Percentiles rank a stretch among this genome's conserved stretches.
phyloP scores from a whole-genome alignment of 2,113 vertebrate genomes.

The Amphilophus citrinellus region DNA sequence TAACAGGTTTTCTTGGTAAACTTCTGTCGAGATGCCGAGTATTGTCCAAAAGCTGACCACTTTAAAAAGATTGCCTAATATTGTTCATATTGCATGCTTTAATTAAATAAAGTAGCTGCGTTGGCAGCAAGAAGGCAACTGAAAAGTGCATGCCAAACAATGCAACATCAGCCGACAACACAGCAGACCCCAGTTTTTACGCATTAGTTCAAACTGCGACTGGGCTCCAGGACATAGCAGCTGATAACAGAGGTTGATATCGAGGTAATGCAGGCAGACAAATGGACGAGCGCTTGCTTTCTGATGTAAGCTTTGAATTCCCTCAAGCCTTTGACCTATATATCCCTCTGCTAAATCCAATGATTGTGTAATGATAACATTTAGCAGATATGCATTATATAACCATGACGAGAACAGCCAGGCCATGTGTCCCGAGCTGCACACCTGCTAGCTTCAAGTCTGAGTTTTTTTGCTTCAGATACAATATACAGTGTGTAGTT shows the following conservation, averaged over 20 bases:
- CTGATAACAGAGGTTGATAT: constrained; percentile 39
- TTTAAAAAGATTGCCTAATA: constrained; percentile 16
- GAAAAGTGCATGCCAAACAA: neutral
- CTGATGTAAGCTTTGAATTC: constrained; percentile 36
- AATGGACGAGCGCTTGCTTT: constrained; percentile 4
- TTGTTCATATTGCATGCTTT: neutral
- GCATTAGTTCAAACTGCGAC: constrained; percentile 17
- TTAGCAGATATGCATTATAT: constrained; percentile 59
- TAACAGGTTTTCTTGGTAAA: neutral
- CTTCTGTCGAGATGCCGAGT: neutral
- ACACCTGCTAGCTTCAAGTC: constrained; percentile 4
- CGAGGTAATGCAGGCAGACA: constrained; percentile 13
- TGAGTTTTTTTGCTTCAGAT: neutral
- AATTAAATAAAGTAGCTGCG: constrained; percentile 21
- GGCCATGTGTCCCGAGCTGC: neutral
- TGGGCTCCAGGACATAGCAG: neutral
- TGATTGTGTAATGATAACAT: constrained; percentile 69
- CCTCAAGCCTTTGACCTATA: constrained; percentile 49
- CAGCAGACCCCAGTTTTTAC: constrained; percentile 25
- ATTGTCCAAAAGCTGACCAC: neutral
- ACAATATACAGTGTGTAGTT: neutral
- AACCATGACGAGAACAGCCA: constrained; percentile 27
- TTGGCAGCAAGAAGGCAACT: neutral
- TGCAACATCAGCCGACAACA: constrained; percentile 15
- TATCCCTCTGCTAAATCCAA: constrained; percentile 46